Base-by-base conservation (phyloP, 2,113 vertebrate species). In the Acrocephalus kingi region DNA sequence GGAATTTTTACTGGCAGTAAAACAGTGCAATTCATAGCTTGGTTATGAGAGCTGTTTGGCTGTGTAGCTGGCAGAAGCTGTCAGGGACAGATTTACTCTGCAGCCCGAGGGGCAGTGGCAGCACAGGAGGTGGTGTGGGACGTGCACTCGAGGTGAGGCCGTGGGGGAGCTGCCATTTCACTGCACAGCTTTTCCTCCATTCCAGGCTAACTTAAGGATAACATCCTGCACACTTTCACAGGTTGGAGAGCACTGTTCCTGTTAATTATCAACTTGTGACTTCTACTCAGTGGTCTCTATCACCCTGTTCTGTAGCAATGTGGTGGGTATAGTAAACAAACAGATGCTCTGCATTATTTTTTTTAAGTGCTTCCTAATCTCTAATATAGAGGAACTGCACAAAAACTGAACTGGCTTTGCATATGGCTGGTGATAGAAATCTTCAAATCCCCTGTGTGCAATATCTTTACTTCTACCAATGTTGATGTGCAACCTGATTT, bases 71-170 rank as follows among this genome's bases (percentile, higher is more conserved):
- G 67, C 54, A 89, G 87, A 7, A 68, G 61, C 22, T 79, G 75
- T 2, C 39, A 55, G 63, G 58, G 37, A 19, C 10, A 59, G 84
- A n/a, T 33, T 33, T 30, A 4, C 8, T 33, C 45, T 39, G 33
- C 49, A 31, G 73, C 17, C 49, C 1, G 1, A 37, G 81, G 55
- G 63, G 16, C 4, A 31, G 75, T 0, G 69, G 55, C 7, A 5
- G 88, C 73, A 89, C 30, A 18, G 59, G 43, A 22, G 77, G 25
- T 27, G 82, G 10, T 18, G 58, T 56, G 64, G 68, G 81, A 39
- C 0, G 0, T 1, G 19, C 41, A 4, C 39, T 33, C 0, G 1
- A 25, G 71, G 55, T 33, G 66, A 51, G 0, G 2, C 39, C 0
- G 1, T 9, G 23, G 8, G 8, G 39, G 41, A 91, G 63, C 68